These are phyloP conservation scores for Siniperca chuatsi DNA, from an alignment of 2,113 vertebrate genomes.

Conservation along the genomic window DNA sequence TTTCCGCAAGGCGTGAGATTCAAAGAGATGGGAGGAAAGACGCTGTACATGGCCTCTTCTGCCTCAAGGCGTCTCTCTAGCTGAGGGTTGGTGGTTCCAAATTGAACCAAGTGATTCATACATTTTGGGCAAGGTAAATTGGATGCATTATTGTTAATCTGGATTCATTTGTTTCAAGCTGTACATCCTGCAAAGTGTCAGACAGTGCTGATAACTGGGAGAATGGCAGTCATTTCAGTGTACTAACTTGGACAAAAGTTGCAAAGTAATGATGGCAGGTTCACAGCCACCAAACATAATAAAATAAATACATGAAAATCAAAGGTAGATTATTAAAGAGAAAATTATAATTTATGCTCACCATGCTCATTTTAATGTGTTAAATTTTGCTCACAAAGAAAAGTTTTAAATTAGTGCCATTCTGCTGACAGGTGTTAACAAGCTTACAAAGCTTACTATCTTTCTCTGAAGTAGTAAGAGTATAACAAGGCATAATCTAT, in stretches of 20 bases:
- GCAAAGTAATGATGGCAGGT: constrained; percentile 9
- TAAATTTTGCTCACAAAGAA: not conserved
- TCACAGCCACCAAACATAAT: not conserved
- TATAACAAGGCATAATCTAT: not conserved
- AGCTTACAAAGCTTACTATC: not conserved
- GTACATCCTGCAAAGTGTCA: not conserved
- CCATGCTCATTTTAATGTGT: not conserved
- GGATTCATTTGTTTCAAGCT: constrained; percentile 1
- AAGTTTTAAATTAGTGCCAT: not conserved
- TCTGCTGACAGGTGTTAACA: constrained; percentile 16
- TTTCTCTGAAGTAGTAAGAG: not conserved
- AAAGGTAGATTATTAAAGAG: not conserved
- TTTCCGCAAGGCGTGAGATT: constrained; percentile 35
- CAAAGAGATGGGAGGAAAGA: constrained; percentile 32
- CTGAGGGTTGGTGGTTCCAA: not conserved
- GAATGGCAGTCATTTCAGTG: not conserved
- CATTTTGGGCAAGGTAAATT: not conserved
- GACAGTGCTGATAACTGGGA: not conserved
- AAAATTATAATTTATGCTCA: not conserved
- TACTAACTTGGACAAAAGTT: not conserved
- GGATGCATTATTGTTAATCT: constrained; percentile 3
- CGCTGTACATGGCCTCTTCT: constrained; percentile 6
- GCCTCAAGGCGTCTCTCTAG: constrained; percentile 10
- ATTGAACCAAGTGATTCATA: constrained; percentile 17
- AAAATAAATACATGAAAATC: not conserved